phyloP scores from a whole-genome alignment of 2,888 invertebrate species.

The Lathronympha strigana region DNA sequence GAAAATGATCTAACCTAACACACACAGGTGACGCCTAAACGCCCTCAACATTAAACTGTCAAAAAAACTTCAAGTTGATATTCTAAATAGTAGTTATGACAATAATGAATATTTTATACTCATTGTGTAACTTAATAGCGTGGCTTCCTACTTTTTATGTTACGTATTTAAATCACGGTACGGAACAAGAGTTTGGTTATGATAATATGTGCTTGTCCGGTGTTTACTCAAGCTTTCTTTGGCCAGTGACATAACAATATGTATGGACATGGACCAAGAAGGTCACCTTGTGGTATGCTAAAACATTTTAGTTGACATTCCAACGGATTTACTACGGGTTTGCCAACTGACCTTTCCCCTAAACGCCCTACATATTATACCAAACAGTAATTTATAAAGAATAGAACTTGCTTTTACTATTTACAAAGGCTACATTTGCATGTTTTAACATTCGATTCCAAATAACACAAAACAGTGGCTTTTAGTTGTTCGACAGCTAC shows the following conservation, averaged over 20 bases:
- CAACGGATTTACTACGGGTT: background rate
- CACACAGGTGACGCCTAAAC: conserved; percentile 12
- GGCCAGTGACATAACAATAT: conserved; percentile 13
- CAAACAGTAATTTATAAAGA: conserved; percentile 21
- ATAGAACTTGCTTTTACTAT: conserved; percentile 18
- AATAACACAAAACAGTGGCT: conserved; percentile 24
- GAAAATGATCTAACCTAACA: conserved; percentile 12
- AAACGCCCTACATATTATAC: conserved; percentile 24
- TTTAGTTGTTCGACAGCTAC: conserved; percentile 20
- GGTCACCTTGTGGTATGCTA: conserved; percentile 13
- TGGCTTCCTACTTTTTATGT: conserved; percentile 27
- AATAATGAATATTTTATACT: conserved; percentile 23
- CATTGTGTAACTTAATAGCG: conserved; percentile 23
- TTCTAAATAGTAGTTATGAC: conserved; percentile 23
- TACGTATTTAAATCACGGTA: conserved; percentile 38
- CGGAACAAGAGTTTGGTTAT: conserved; percentile 29
- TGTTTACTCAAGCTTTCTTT: conserved; percentile 27
- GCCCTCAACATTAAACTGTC: conserved; percentile 26
- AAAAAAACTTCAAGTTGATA: conserved; percentile 24
- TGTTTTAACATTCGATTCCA: conserved; percentile 26
- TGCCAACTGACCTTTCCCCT: conserved; percentile 23
- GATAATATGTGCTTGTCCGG: conserved; percentile 26
- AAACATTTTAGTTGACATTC: background rate
- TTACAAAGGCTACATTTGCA: conserved; percentile 27
- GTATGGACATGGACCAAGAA: conserved; percentile 9